These are phyloP conservation scores for Herpetotheres cachinnans DNA, from an alignment of 2,113 vertebrate species.

Conservation along the genomic window DNA sequence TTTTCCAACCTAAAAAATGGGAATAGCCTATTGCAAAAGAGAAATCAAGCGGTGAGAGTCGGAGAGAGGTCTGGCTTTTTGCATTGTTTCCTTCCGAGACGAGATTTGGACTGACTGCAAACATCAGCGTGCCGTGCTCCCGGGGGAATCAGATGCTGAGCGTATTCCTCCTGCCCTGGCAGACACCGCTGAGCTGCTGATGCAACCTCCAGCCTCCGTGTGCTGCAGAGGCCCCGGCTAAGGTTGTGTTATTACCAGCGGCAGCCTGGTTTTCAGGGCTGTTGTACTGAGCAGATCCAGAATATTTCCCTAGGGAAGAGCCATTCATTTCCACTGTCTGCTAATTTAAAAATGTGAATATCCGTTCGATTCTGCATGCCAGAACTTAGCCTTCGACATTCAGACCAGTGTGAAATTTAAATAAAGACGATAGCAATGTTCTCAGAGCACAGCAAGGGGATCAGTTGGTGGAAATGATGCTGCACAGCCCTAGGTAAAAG, in stretches of 20 bases:
- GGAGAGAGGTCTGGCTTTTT: not conserved
- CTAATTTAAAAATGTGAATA: slow-evolving; percentile 25
- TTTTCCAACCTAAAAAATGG: not conserved
- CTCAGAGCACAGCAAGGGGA: not conserved
- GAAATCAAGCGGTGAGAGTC: not conserved
- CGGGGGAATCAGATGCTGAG: not conserved
- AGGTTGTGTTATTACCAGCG: not conserved
- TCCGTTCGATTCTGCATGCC: not conserved
- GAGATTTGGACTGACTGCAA: not conserved
- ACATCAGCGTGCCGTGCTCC: not conserved
- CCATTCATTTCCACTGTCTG: slow-evolving; percentile 2
- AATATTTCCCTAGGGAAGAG: slow-evolving; percentile 39
- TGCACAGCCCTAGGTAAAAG: not conserved
- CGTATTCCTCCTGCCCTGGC: not conserved
- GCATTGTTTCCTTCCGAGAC: not conserved
- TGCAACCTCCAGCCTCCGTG: not conserved
- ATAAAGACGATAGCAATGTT: not conserved
- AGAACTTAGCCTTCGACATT: not conserved
- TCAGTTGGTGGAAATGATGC: not conserved
- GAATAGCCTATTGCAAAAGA: not conserved
- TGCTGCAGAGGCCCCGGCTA: not conserved
- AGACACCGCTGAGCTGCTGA: not conserved
- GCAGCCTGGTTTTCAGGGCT: not conserved
- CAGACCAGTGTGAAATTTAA: not conserved
- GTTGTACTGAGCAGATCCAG: not conserved